phyloP scores from a whole-genome alignment of 53 echinoderm and acorn worm genomes.

The Antedon mediterranea region DNA sequence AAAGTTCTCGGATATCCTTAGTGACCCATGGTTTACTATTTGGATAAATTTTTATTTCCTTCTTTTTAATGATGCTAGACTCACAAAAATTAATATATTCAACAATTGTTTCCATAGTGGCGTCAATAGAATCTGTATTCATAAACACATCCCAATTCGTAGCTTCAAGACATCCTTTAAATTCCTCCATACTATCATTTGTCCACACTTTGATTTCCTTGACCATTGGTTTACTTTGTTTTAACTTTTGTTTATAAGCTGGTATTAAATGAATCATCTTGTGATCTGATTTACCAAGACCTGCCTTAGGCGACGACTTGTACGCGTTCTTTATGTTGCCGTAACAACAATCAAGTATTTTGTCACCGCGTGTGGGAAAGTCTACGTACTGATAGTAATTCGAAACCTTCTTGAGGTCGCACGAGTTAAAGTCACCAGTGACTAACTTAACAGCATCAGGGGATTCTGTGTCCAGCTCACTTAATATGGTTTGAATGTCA shows the following conservation, averaged over 20 bases:
- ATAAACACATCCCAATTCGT: conserved; percentile 15
- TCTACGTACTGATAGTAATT: too few species aligned
- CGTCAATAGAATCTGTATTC: neutral
- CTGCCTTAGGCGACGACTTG: too few species aligned
- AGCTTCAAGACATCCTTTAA: conserved; percentile 3
- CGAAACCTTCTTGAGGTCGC: too few species aligned
- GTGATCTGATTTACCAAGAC: too few species aligned
- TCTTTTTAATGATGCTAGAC: conserved; percentile 1
- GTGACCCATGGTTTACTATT: conserved; percentile 22
- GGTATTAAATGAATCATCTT: too few species aligned
- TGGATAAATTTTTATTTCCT: conserved; percentile 5
- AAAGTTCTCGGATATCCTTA: conserved; percentile 1
- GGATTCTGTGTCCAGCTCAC: too few species aligned
- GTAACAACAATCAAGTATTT: too few species aligned
- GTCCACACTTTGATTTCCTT: conserved; percentile 4
- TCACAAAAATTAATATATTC: conserved; percentile 22
- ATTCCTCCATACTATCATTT: neutral
- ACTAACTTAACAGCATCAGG: too few species aligned
- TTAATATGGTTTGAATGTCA: too few species aligned
- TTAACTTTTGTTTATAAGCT: conserved; percentile 19
- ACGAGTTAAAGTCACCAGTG: too few species aligned
- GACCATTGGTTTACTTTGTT: conserved; percentile 2
- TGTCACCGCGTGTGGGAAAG: too few species aligned
- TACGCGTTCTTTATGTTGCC: too few species aligned
- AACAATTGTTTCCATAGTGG: neutral